Base-by-base conservation (phyloP, 2,797 vertebrate genomes). In the Distichodus sexfasciatus region DNA sequence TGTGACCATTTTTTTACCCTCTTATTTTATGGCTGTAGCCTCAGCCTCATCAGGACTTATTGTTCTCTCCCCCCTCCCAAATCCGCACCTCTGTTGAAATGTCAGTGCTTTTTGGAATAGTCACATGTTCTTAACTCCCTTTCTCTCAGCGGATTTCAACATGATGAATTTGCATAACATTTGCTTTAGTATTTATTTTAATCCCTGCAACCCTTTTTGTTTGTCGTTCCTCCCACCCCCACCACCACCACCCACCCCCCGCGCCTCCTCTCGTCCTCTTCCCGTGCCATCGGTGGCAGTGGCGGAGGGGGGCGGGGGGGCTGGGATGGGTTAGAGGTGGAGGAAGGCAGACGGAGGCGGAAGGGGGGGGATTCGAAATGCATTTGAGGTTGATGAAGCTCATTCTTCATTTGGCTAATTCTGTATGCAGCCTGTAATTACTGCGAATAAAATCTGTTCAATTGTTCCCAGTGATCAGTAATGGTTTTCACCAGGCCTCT, bases 401-500 rank as follows among this genome's bases (percentile, higher is more conserved):
- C 67, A 72, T 82, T 80, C 69, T 78, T 72, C 33, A 64, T 64
- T 60, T 55, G 63, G 50, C 59, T 77, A 21, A 64, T 82, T 79
- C 71, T 23, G 41, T 83, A 79, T 82, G 75, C 63, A 75, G 80
- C 75, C 81, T 87, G 76, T 88, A 90, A 90, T 90, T 88, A 88
- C 77, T 71, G 73, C 62, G 72, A 78, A 76, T 87, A 82, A 83
- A 87, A 84, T 87, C 80, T 81, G 80, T 83, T 82, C 74, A 65
- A 76, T 88, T 89, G 85, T 89, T 88, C 81, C 76, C 77, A 78
- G 77, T 79, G 80, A 82, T 87, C 83, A 71, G 79, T 86, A 87
- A 88, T 85, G 83, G 82, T 82, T 79, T 83, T 81, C 74, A 83
- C 87, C 84, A 84, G 86, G 80, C 77, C 77, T 87, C 82, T 81